Evolutionary conservation across 1,140 invertebrate genomes (phyloP).

Genomic region (Phymorhynchus buccinoides): DNA sequence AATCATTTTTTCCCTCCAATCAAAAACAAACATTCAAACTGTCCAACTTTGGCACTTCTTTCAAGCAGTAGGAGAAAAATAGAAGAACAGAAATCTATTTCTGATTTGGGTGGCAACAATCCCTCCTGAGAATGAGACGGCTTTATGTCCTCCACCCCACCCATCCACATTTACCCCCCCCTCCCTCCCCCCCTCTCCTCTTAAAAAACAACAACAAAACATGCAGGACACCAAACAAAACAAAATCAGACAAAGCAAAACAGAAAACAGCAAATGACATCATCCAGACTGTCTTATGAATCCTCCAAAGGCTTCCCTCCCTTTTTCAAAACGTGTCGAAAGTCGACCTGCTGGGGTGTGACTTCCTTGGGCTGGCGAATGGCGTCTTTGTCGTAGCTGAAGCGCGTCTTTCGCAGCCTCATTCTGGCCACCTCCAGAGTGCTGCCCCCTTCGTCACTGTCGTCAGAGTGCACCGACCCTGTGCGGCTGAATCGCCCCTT

Average conservation of each 20-base stretch:
- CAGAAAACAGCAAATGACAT: neutral
- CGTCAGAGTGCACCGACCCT: conserved; percentile 4
- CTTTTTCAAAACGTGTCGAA: conserved; percentile 51
- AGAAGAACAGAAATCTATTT: no score
- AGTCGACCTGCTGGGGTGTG: conserved; percentile 51
- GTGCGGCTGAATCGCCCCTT: neutral
- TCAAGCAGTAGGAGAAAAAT: no score
- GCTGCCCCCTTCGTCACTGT: conserved; percentile 20
- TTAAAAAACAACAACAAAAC: neutral
- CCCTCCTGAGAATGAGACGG: no score
- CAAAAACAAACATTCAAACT: no score
- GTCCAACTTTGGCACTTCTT: no score
- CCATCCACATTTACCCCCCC: no score
- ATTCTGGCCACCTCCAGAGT: conserved; percentile 39
- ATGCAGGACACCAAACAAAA: neutral
- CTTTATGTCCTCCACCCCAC: no score
- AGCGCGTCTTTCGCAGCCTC: conserved; percentile 52
- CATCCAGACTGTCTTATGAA: neutral
- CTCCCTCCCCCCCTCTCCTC: no score
- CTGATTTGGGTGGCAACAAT: no score
- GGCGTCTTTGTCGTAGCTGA: conserved; percentile 43
- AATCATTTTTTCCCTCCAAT: no score
- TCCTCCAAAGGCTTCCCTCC: conserved; percentile 29
- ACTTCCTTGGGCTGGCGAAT: conserved; percentile 27
- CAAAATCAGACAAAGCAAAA: neutral